Evolutionary conservation across 2,113 vertebrate genomes (phyloP).

Genomic region (Xiphophorus couchianus): DNA sequence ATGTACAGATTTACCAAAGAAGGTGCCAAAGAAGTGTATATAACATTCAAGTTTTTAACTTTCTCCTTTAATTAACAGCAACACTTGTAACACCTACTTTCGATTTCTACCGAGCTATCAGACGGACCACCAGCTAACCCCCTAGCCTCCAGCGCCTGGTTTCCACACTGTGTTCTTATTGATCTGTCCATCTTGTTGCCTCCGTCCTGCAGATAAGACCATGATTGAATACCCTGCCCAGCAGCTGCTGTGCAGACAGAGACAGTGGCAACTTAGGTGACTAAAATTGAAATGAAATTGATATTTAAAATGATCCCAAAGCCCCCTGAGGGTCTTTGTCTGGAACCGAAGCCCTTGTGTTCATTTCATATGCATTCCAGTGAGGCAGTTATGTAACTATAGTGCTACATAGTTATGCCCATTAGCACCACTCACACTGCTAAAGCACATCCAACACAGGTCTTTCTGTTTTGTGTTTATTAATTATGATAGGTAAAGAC

Average conservation of each 20-base stretch:
- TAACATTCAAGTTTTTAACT: slow-evolving; percentile 9
- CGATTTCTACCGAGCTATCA: slow-evolving; percentile 43
- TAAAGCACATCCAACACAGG: not conserved
- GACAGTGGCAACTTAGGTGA: slow-evolving; percentile 19
- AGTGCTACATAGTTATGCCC: slow-evolving; percentile 9
- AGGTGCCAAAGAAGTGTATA: not conserved
- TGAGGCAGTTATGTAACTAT: slow-evolving; percentile 19
- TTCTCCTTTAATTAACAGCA: not conserved
- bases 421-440: not conserved
- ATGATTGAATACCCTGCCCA: slow-evolving; percentile 57
- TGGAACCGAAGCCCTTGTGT: not conserved
- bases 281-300: slow-evolving; percentile 58
- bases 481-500: slow-evolving; percentile 11
- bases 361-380: slow-evolving; percentile 11
- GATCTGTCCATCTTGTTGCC: slow-evolving; percentile 60
- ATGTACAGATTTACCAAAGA: not conserved
- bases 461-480: slow-evolving; percentile 12
- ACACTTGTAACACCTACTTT: slow-evolving; percentile 30
- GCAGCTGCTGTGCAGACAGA: slow-evolving; percentile 57
- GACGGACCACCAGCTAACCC: slow-evolving; percentile 37
- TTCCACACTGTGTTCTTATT: slow-evolving; percentile 55
- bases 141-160: slow-evolving; percentile 26
- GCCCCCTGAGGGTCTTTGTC: slow-evolving; percentile 25
- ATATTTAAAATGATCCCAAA: slow-evolving; percentile 51
- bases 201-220: slow-evolving; percentile 34